Evolutionary conservation across 2,113 vertebrate species (phyloP), one percentile per base, ranked within the genome.

Genomic region (Megaceryle torquata): DNA sequence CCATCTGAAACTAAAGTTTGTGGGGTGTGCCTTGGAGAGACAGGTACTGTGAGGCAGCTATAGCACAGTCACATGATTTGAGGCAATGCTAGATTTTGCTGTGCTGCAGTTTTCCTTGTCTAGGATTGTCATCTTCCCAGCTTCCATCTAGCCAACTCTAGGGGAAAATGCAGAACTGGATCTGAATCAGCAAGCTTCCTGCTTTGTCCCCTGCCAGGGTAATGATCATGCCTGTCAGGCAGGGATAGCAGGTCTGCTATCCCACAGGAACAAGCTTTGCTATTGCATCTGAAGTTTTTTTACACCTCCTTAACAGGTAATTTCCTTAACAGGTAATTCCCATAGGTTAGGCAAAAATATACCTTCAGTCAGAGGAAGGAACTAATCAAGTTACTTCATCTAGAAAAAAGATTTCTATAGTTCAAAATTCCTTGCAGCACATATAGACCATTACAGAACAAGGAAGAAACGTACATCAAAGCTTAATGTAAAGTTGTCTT

Each of bases 61-160:
- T 1, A 81, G 39, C 64, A 51, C 28, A 75, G 39, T 86, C 72
- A 83, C 11, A 71, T 74, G 11, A 63, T 56, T 83, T 39, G 64
- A 74, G 60, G 80, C 77, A 71, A 13, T 51, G 22, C 31, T 83
- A n/a, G 46, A 5, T 68, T 82, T 59, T 86, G 60, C 85, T 60
- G 39, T 85, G 82, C 82, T 93, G 92, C 54, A 57, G 60, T 88
- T 91, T 88, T 90, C 59, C 63, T 88, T 91, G 80, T 35, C 59
- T 86, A 25, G 68, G n/a, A 41, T 57, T 83, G 44, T 85, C 2
- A 1, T 50, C 81, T 81, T 75, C 37, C 69, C 25, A 1, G 50
- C 68, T 88, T 91, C 33, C 59, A 54, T 33, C 3, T 15, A 83
- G 60, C 64, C 80, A 87, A 9, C 50, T 94, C 80, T 24, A 35